Percentiles rank a stretch among this genome's conserved stretches.
These are phyloP conservation scores for Catostylus mosaicus DNA, from an alignment of 30 jellyfish, hydroid and myxozoan genomes.

Conservation along the genomic window DNA sequence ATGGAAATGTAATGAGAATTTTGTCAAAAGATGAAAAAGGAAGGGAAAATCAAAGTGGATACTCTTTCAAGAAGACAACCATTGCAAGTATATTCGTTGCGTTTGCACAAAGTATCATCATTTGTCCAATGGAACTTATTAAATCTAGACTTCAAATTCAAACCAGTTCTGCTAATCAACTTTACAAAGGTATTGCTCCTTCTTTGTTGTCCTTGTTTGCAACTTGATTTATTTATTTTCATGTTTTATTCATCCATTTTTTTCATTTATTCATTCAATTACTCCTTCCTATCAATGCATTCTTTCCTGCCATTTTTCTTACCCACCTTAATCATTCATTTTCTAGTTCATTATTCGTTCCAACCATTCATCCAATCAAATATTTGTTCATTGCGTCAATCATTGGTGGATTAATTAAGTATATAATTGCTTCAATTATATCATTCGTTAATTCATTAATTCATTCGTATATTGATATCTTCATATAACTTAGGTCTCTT, in stretches of 20 bases:
- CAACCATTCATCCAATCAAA: not conserved
- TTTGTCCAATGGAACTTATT: slow-evolving; percentile 87
- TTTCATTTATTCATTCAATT: not conserved
- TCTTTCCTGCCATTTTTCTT: not conserved
- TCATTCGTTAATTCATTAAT: too few relatives aligned
- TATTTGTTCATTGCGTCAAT: not conserved
- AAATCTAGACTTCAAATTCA: slow-evolving; percentile 86
- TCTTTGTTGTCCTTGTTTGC: not conserved
- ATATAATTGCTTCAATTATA: too few relatives aligned
- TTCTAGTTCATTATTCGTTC: not conserved
- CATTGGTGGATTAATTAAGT: not conserved
- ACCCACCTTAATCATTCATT: not conserved
- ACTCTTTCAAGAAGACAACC: slow-evolving; percentile 37
- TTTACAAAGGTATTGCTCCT: slow-evolving; percentile 60
- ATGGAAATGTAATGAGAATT: slow-evolving; percentile 79
- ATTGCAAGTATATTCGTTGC: slow-evolving; percentile 78
- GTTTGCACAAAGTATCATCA: slow-evolving; percentile 72
- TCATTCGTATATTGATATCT: too few relatives aligned
- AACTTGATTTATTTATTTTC: not conserved
- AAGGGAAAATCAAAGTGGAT: slow-evolving; percentile 17
- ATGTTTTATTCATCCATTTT: not conserved
- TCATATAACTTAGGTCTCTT: too few relatives aligned
- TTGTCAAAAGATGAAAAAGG: slow-evolving; percentile 45
- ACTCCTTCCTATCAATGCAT: not conserved
- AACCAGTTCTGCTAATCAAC: slow-evolving; percentile 38